phyloP scores from a whole-genome alignment of 2,113 vertebrate genomes.

The Meleagris gallopavo region DNA sequence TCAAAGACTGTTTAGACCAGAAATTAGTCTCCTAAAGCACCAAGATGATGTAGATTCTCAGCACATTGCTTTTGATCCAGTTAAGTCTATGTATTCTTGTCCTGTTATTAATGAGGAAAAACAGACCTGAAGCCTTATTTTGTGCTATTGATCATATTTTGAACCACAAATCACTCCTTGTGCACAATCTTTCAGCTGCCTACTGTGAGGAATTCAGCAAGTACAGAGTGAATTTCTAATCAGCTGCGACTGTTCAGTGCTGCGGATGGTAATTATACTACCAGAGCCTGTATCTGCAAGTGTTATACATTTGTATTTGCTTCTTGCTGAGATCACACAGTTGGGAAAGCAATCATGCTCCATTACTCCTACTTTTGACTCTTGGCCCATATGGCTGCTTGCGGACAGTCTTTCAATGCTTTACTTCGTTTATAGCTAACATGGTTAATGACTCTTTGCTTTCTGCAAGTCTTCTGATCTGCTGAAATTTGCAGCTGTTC shows the following conservation, averaged over 20 bases:
- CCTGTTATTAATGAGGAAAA: slow-evolving; percentile 40
- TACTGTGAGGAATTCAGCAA: slow-evolving; percentile 32
- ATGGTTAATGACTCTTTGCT: slow-evolving; percentile 17
- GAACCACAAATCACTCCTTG: slow-evolving; percentile 29
- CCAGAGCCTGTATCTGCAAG: slow-evolving; percentile 8
- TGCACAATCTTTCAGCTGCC: slow-evolving; percentile 13
- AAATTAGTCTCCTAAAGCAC: slow-evolving; percentile 16
- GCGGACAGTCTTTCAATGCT: background rate
- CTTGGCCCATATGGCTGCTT: slow-evolving; percentile 50
- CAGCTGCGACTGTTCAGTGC: slow-evolving; percentile 10
- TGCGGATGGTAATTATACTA: slow-evolving; percentile 46
- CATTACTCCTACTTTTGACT: slow-evolving; percentile 55
- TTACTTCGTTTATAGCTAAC: slow-evolving; percentile 43
- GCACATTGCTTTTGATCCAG: background rate
- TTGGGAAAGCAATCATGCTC: slow-evolving; percentile 33
- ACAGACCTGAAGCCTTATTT: slow-evolving; percentile 22
- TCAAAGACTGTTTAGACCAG: background rate
- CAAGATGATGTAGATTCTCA: background rate
- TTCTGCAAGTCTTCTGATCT: slow-evolving; percentile 7
- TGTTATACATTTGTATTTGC: slow-evolving; percentile 44
- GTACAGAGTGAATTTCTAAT: slow-evolving; percentile 54
- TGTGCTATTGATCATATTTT: slow-evolving; percentile 45
- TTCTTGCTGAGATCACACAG: slow-evolving; percentile 47
- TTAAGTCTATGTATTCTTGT: slow-evolving; percentile 3
- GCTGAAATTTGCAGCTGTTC: slow-evolving; percentile 51